These are phyloP conservation scores for Drosophila formosana DNA, from an alignment of 2,888 invertebrate species.

Conservation along the genomic window DNA sequence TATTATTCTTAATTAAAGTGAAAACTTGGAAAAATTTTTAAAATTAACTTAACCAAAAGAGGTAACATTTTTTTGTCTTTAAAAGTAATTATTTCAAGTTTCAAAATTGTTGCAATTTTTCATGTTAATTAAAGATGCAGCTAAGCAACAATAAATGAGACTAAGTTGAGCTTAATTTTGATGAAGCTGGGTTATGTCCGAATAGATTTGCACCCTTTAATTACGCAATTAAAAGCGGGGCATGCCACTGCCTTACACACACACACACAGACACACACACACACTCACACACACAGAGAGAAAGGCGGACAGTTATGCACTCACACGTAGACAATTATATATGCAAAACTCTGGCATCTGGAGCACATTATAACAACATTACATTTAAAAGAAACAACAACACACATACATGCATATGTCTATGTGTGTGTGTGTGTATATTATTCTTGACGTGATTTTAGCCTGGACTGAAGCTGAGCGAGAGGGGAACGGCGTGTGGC, in stretches of 20 bases:
- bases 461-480: background rate
- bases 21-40: no score
- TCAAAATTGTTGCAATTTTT: background rate
- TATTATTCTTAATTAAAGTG: no score
- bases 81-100: no score
- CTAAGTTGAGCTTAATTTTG: slow-evolving; percentile 8
- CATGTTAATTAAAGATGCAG: background rate
- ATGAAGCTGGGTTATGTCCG: background rate
- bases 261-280: background rate
- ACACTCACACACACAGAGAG: background rate
- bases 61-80: no score
- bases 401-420: background rate
- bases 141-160: slow-evolving; percentile 4
- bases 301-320: background rate
- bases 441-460: slow-evolving; percentile 58
- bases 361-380: slow-evolving; percentile 33
- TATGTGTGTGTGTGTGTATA: background rate
- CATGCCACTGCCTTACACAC: slow-evolving; percentile 12
- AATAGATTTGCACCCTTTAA: slow-evolving; percentile 2
- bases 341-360: slow-evolving; percentile 15
- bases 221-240: background rate
- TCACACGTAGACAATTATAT: slow-evolving; percentile 16
- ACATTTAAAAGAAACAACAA: slow-evolving; percentile 21
- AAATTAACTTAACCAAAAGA: no score
- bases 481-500: background rate